phyloP scores from a whole-genome alignment of 2,797 vertebrate species.

The Sylvilagus floridanus region DNA sequence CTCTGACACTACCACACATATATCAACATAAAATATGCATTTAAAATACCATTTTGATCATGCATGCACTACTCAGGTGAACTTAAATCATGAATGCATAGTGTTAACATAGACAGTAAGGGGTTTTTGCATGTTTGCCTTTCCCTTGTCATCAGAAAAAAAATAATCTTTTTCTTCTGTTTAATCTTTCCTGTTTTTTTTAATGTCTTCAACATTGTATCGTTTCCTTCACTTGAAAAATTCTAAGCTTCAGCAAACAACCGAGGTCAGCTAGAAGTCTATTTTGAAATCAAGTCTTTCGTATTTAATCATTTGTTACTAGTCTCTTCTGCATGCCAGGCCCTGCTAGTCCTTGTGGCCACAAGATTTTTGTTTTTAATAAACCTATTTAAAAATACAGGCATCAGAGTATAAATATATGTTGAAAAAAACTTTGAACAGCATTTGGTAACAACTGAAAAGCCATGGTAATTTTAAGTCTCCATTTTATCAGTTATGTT shows the following conservation, averaged over 20 bases:
- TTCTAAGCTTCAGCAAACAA: neutral
- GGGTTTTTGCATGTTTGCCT: neutral
- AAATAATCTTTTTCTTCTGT: conserved; percentile 1
- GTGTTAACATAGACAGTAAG: neutral
- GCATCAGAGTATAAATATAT: neutral
- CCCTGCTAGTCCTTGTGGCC: neutral
- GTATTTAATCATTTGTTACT: conserved; percentile 17
- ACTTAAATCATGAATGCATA: neutral
- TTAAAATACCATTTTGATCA: conserved; percentile 21
- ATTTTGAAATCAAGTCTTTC: conserved; percentile 8
- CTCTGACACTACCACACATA: neutral
- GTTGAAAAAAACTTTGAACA: conserved; percentile 23
- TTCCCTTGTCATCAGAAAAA: neutral
- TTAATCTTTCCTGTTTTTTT: neutral
- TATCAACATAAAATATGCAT: conserved; percentile 25
- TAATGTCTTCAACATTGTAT: neutral
- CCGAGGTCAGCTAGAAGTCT: conserved; percentile 8
- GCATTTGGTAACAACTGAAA: neutral
- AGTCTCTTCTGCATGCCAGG: neutral
- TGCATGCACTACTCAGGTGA: neutral
- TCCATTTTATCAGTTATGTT: neutral
- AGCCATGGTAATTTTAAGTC: neutral
- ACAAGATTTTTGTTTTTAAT: conserved; percentile 26
- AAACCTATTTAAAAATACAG: conserved; percentile 52
- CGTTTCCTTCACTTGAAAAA: conserved; percentile 49